Percentiles rank a stretch among this genome's conserved stretches.
Conservation (phyloP, 92 coral and sea anemone species). For the Palythoa grandis region DNA sequence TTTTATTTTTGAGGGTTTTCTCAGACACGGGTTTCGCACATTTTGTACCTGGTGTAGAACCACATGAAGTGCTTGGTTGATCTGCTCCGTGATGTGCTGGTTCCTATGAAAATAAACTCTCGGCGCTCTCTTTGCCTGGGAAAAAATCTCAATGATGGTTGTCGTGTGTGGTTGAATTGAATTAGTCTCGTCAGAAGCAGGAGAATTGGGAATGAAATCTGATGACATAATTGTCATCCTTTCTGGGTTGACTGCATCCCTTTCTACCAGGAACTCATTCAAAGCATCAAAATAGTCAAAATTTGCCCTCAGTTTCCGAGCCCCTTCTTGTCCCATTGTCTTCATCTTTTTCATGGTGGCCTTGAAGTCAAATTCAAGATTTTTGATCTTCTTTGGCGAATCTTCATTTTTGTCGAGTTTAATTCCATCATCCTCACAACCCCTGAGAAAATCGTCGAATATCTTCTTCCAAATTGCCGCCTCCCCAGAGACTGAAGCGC, state of each 20-base stretch:
- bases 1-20: not conserved
- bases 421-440: constrained; percentile 26
- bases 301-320: constrained; percentile 42
- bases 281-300: constrained; percentile 46
- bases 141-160: constrained; percentile 21
- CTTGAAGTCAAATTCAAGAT: constrained; percentile 53
- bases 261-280: constrained; percentile 52
- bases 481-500: constrained; percentile 14
- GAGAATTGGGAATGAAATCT: constrained; percentile 6
- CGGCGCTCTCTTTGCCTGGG: constrained; percentile 30
- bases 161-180: constrained; percentile 13
- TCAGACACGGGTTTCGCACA: not conserved
- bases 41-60: not conserved
- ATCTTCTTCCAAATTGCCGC: constrained; percentile 15
- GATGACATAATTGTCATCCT: constrained; percentile 53
- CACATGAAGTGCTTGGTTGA: constrained; percentile 19
- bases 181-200: constrained; percentile 28
- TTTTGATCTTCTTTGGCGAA: constrained; percentile 38
- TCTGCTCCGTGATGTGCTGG: constrained; percentile 26
- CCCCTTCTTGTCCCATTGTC: constrained; percentile 53
- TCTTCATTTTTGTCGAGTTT: constrained; percentile 18
- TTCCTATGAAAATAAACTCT: constrained; percentile 22
- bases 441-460: constrained; percentile 4
- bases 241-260: constrained; percentile 63
- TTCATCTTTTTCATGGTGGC: constrained; percentile 47